A percentile compares a stretch with the other conserved stretches of the same genome.
These are phyloP conservation scores for Sceloporus tristichus DNA, from an alignment of 2,113 vertebrate species.

Conservation along the genomic window DNA sequence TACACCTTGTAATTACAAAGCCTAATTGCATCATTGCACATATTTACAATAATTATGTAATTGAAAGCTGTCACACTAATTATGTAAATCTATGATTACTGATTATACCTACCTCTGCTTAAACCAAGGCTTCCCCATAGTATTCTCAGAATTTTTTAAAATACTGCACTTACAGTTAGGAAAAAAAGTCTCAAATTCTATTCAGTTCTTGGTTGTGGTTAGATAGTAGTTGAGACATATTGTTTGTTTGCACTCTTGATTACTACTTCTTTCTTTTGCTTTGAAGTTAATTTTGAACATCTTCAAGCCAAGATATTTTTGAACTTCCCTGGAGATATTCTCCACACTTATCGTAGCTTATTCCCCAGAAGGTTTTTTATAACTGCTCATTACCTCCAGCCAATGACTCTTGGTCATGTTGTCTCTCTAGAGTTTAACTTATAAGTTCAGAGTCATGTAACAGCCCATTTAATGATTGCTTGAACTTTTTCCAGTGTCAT, in stretches of 20 bases:
- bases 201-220: background rate
- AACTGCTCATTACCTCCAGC: background rate
- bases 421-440: background rate
- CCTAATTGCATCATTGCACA: slow-evolving; percentile 56
- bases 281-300: slow-evolving; percentile 11
- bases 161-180: background rate
- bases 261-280: background rate
- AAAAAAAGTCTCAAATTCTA: background rate
- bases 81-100: slow-evolving; percentile 66
- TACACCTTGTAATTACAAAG: slow-evolving; percentile 65
- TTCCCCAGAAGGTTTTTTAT: background rate
- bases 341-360: background rate
- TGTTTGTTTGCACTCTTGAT: background rate
- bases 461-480: no score
- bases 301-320: background rate
- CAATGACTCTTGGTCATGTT: background rate
- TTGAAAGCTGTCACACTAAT: slow-evolving; percentile 69
- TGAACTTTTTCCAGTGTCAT: no score
- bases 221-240: background rate
- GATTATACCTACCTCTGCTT: slow-evolving; percentile 53
- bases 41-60: slow-evolving; percentile 70
- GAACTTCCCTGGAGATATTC: background rate
- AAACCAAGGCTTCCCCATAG: slow-evolving; percentile 41
- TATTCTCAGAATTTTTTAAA: slow-evolving; percentile 34
- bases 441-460: background rate